Conservation (phyloP, 2,113 vertebrate species). For the Elephas maximus region DNA sequence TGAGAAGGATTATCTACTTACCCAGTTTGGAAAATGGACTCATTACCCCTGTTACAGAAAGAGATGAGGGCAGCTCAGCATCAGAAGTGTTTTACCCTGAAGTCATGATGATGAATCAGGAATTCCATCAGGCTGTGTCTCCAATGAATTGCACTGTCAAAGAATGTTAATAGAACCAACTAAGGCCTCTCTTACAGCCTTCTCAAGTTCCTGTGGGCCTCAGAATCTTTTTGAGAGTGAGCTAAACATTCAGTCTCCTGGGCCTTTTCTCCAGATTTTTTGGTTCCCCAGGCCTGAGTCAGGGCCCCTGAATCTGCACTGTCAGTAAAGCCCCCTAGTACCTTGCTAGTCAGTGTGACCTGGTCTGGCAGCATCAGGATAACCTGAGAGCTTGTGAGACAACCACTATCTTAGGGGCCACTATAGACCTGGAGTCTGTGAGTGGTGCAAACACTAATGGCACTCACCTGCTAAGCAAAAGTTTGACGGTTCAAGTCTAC, state of each 20-base stretch:
- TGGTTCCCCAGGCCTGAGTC: not conserved
- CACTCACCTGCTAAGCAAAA: not conserved
- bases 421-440: not conserved
- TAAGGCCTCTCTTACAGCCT: not conserved
- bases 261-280: not conserved
- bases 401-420: not conserved
- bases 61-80: conserved; percentile 32
- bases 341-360: not conserved
- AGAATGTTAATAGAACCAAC: conserved; percentile 67
- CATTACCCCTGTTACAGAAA: conserved; percentile 74
- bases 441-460: not conserved
- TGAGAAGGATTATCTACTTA: conserved; percentile 80
- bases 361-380: accelerated
- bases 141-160: conserved; percentile 76
- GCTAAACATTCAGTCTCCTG: not conserved
- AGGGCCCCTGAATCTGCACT: not conserved
- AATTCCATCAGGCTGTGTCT: conserved; percentile 72
- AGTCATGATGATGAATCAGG: conserved; percentile 71
- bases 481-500: not conserved
- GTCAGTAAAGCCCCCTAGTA: not conserved
- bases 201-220: not conserved
- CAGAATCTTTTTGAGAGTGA: not conserved
- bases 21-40: conserved; percentile 71
- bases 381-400: not conserved
- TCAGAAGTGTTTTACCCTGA: conserved; percentile 72